phyloP scores from a whole-genome alignment of 2,888 invertebrate genomes.

The Perizoma affinitatum region DNA sequence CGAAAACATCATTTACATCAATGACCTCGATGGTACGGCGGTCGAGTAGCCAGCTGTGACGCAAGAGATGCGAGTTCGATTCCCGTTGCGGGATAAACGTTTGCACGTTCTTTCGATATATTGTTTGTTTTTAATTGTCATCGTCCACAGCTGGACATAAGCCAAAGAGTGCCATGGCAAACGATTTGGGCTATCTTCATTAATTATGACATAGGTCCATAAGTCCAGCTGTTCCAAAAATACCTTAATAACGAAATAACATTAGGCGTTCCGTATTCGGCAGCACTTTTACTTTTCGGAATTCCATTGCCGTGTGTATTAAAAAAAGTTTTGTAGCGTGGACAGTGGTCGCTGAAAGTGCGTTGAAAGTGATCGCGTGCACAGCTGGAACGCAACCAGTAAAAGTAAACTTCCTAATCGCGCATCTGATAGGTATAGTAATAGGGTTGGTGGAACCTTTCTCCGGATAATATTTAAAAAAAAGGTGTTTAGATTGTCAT shows the following conservation, averaged over 20 bases:
- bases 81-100: no score
- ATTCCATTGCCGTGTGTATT: conserved; percentile 24
- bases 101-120: no score
- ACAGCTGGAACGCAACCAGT: conserved; percentile 63
- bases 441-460: not conserved
- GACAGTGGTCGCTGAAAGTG: conserved; percentile 58
- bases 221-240: no score
- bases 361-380: conserved; percentile 74
- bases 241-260: not conserved
- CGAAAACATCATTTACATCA: no score
- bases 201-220: no score
- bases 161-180: no score
- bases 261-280: conserved; percentile 7
- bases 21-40: no score
- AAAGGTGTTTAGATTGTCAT: not conserved
- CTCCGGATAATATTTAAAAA: not conserved
- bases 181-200: no score
- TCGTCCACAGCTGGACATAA: no score
- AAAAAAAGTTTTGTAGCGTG: conserved; percentile 32
- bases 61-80: no score
- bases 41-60: no score
- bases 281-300: conserved; percentile 44
- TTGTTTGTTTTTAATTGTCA: no score
- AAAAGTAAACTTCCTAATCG: conserved; percentile 80
- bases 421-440: conserved; percentile 20